Evolutionary conservation across 2,888 invertebrate genomes (phyloP).

Genomic region (Brachypterus glaber): DNA sequence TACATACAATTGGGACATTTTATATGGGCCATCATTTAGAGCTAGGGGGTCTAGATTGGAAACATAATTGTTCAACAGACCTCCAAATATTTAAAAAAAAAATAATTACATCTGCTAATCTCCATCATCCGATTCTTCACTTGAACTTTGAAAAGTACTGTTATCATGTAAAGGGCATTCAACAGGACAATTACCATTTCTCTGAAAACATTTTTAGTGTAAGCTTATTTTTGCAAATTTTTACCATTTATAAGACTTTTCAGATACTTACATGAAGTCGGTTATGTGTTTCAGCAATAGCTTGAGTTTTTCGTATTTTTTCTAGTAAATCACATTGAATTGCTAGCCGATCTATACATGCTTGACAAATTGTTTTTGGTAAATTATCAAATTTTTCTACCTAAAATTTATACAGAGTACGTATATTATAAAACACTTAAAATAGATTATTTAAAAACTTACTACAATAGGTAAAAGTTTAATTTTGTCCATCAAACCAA

Average conservation of each 20-base stretch:
- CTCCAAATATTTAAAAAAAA: too few species aligned
- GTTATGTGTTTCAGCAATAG: conserved; percentile 32
- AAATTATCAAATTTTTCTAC: conserved; percentile 43
- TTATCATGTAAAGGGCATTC: conserved; percentile 32
- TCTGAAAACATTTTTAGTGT: conserved; percentile 22
- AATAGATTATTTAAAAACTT: conserved; percentile 30
- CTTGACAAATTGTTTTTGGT: conserved; percentile 57
- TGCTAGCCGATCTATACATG: conserved; percentile 47
- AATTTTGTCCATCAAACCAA: conserved; percentile 70
- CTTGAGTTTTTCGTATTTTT: conserved; percentile 40
- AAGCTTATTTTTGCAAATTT: conserved; percentile 3
- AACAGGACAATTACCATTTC: conserved; percentile 33
- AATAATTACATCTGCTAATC: too few species aligned
- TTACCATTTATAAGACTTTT: too few species aligned
- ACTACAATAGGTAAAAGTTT: conserved; percentile 74
- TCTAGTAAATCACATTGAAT: conserved; percentile 44
- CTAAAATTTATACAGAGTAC: conserved; percentile 23
- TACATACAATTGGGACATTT: too few species aligned
- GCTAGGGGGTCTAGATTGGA: too few species aligned
- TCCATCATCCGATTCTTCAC: too few species aligned
- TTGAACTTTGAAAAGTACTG: not conserved
- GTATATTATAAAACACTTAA: conserved; percentile 1
- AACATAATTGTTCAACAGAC: too few species aligned
- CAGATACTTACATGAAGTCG: conserved; percentile 32
- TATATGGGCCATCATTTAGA: too few species aligned